Percentiles rank a stretch among this genome's conserved stretches.
These are phyloP conservation scores for Deroplatys truncata DNA, from an alignment of 2,888 invertebrate genomes.

Conservation along the genomic window DNA sequence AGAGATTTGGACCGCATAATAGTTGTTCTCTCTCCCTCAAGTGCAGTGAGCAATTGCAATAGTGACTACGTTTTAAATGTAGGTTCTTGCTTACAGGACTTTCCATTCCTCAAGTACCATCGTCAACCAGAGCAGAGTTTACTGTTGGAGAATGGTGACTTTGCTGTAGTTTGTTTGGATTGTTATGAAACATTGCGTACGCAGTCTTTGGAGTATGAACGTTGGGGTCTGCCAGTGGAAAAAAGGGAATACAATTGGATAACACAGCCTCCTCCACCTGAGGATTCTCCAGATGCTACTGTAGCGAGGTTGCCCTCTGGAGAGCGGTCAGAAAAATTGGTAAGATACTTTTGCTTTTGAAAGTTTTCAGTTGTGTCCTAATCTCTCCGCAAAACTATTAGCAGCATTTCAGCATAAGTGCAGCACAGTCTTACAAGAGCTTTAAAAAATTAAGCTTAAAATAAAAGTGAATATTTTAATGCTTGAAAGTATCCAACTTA, in stretches of 20 bases:
- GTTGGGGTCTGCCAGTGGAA: conserved; percentile 85
- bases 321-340: conserved; percentile 76
- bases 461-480: too few relatives aligned
- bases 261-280: conserved; percentile 87
- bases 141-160: conserved; percentile 82
- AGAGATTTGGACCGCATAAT: too few relatives aligned
- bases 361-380: too few relatives aligned
- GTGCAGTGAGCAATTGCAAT: too few relatives aligned
- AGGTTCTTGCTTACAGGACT: conserved; percentile 56
- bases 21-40: too few relatives aligned
- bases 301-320: conserved; percentile 81
- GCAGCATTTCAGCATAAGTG: too few relatives aligned
- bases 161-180: conserved; percentile 86
- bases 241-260: conserved; percentile 93
- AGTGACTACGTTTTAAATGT: not conserved
- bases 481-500: too few relatives aligned
- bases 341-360: conserved; percentile 38
- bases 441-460: too few relatives aligned
- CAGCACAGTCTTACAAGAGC: too few relatives aligned
- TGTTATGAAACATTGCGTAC: conserved; percentile 89
- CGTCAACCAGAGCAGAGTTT: conserved; percentile 80
- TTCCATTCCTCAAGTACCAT: conserved; percentile 80
- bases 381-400: too few relatives aligned
- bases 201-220: conserved; percentile 84
- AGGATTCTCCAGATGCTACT: conserved; percentile 81